These are phyloP conservation scores for Etheostoma nigrum DNA, from an alignment of 2,797 vertebrate genomes.

Conservation along the genomic window DNA sequence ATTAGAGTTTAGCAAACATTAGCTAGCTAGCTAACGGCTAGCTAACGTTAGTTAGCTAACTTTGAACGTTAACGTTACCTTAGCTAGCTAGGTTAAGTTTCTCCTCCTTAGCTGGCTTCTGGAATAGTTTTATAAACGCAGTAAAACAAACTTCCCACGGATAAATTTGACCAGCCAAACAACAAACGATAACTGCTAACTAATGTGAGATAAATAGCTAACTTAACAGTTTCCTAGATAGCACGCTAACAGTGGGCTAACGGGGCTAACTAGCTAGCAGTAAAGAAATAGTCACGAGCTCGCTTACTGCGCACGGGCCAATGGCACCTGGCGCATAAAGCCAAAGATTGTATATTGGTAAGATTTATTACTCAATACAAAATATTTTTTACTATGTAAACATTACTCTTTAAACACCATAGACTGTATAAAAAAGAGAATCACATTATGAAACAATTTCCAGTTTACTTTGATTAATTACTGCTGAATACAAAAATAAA, in stretches of 20 bases:
- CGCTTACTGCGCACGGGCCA: not conserved
- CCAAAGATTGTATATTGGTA: slow-evolving; percentile 28
- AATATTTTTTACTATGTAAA: not conserved
- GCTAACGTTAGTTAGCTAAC: not conserved
- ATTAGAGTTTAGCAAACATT: not conserved
- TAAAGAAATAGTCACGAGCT: not conserved
- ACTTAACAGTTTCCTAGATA: not conserved
- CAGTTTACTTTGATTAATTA: too few relatives aligned
- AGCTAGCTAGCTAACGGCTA: too few relatives aligned
- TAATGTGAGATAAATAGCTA: not conserved
- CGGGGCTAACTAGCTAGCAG: not conserved
- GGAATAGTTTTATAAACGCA: not conserved
- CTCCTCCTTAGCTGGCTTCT: not conserved
- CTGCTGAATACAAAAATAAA: not conserved
- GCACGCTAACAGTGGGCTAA: not conserved
- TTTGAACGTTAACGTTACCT: slow-evolving; percentile 16
- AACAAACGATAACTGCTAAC: not conserved
- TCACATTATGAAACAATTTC: not conserved
- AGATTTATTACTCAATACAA: slow-evolving; percentile 6
- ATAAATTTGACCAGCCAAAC: not conserved
- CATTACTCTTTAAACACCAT: not conserved
- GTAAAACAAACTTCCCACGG: too few relatives aligned
- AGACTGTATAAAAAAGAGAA: too few relatives aligned
- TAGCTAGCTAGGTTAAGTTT: not conserved
- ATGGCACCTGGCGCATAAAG: rapidly evolving